Percentiles rank a stretch among this genome's conserved stretches.
Evolutionary conservation across 2,113 vertebrate genomes (phyloP).

Genomic region (Hippoglossus stenolepis): DNA sequence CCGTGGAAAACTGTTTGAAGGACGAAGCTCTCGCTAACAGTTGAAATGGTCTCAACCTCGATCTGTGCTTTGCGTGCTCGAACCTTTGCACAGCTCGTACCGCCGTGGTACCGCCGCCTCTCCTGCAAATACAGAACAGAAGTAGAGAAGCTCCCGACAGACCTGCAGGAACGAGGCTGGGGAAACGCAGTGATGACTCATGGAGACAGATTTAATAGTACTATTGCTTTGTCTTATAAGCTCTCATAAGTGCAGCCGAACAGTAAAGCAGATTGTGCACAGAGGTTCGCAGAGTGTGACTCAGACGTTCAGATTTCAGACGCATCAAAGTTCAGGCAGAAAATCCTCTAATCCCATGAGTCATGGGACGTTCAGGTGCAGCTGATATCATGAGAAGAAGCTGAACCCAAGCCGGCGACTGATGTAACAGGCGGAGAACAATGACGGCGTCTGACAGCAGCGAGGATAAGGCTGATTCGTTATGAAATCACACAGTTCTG

Average conservation of each 20-base stretch:
- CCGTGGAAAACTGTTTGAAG: constrained; percentile 53
- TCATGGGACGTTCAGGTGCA: constrained; percentile 46
- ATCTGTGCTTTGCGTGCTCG: background rate
- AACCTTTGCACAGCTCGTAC: constrained; percentile 22
- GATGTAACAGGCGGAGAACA: constrained; percentile 35
- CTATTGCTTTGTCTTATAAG: constrained; percentile 22
- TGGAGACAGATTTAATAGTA: constrained; percentile 38
- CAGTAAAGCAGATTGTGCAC: constrained; percentile 10
- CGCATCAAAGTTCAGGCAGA: background rate
- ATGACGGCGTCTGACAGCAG: constrained; percentile 40
- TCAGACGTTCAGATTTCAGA: constrained; percentile 41
- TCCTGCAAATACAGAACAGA: constrained; percentile 16
- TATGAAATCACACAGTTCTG: constrained; percentile 50
- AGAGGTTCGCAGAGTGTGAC: constrained; percentile 29
- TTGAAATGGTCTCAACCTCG: constrained; percentile 43
- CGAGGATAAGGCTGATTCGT: constrained; percentile 35
- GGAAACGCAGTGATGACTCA: constrained; percentile 65
- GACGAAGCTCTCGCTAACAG: constrained; percentile 40
- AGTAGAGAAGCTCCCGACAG: constrained; percentile 22
- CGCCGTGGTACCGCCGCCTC: background rate
- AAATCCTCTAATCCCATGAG: constrained; percentile 21
- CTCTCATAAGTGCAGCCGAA: constrained; percentile 15
- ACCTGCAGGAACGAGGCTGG: constrained; percentile 1
- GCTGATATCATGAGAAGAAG: background rate
- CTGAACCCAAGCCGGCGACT: constrained; percentile 31